Base-by-base conservation (phyloP, 2,113 vertebrate species). In the Podarcis raffonei region DNA sequence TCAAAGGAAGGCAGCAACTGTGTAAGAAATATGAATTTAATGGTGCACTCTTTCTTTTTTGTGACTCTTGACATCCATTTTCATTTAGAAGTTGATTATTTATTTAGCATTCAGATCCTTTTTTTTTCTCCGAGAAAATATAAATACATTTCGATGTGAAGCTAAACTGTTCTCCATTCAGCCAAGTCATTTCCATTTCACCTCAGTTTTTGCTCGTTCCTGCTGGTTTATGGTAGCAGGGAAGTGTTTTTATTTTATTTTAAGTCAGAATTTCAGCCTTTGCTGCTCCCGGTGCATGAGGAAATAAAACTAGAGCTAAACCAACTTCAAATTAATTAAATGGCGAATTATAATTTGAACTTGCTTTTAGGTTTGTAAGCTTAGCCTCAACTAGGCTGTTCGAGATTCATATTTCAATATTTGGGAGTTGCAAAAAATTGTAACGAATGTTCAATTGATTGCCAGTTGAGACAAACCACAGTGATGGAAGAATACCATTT, bases 1-100 rank as follows among this genome's bases (percentile, higher is more conserved):
- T 99, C 98, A 95, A 99, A 98, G 87, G 97, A 98, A 91, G 99
- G 99, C 94, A 99, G 97, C 97, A 99, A 94, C 99, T 99, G 97
- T 30, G 77, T 91, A 91, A 96, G 92, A 97, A 95, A 97, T 75
- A 97, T 0, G 95, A 95, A 97, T 93, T 95, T 93, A 95, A 96
- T 94, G 91, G 92, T 91, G 92, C 25, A 69, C 27, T n/a, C 5
- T 76, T 78, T 57, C 74, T 87, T 2, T 1, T 92, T 89, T 89
- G 91, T 74, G 72, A 42, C 27, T 86, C 35, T 42, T 6, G 39
- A 22, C 69, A 8, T n/a, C 32, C 66, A 22, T 72, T 7, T 87
- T 81, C 15, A 35, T 39, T 68, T 81, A 80, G 66, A 16, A 27
- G 32, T 27, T n/a, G 8, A 3, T 7, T 18, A 23, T 66, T 53